phyloP scores from a whole-genome alignment of 2,113 vertebrate species.

The Mastomys coucha region DNA sequence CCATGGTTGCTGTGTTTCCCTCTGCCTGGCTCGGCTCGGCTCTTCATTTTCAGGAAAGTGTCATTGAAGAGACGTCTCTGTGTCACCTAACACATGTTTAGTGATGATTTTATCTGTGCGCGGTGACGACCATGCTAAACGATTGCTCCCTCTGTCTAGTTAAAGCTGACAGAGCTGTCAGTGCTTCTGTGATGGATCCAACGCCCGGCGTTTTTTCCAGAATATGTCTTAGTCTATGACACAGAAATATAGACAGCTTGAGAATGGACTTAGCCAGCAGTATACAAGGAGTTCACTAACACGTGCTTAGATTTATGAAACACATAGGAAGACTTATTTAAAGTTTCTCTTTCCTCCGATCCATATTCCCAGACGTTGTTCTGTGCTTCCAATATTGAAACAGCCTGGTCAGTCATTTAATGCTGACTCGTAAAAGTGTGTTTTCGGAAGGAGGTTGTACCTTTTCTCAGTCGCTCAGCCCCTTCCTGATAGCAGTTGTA shows the following conservation, averaged over 20 bases:
- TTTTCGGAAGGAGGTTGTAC: background rate
- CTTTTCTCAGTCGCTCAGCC: background rate
- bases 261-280: constrained; percentile 44
- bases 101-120: constrained; percentile 77
- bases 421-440: background rate
- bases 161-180: constrained; percentile 80
- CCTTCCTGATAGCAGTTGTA: background rate
- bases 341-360: constrained; percentile 4
- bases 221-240: constrained; percentile 59
- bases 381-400: background rate
- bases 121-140: constrained; percentile 66
- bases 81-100: constrained; percentile 79
- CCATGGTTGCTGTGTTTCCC: constrained; percentile 22
- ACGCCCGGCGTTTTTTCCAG: constrained; percentile 54
- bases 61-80: constrained; percentile 73
- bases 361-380: background rate
- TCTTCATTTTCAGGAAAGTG: constrained; percentile 76
- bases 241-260: constrained; percentile 48
- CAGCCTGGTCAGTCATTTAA: constrained; percentile 2
- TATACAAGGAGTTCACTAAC: constrained; percentile 58
- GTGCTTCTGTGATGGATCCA: constrained; percentile 68
- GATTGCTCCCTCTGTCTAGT: constrained; percentile 74
- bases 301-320: constrained; percentile 15
- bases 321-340: background rate
- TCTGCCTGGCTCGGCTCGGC: constrained; percentile 25